phyloP scores from a whole-genome alignment of 1,140 invertebrate species.

The Hyles vespertilio region DNA sequence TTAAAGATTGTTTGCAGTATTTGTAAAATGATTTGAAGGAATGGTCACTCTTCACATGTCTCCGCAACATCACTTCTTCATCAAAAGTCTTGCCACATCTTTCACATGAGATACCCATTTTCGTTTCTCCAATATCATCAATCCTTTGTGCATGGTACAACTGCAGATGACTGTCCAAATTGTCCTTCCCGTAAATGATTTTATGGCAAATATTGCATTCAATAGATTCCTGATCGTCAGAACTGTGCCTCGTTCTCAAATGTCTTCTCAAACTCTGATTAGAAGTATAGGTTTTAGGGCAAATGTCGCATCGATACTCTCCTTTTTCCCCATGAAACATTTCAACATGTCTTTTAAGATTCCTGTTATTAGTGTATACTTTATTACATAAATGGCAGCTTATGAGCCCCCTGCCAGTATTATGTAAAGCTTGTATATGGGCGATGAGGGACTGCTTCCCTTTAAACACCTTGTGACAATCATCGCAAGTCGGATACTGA shows the following conservation, averaged over 20 bases:
- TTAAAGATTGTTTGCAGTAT: slow-evolving; percentile 43
- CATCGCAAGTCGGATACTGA: slow-evolving; percentile 39
- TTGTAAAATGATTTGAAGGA: slow-evolving; percentile 51
- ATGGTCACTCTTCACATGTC: slow-evolving; percentile 48
- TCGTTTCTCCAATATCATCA: slow-evolving; percentile 6
- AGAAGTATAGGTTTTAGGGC: slow-evolving; percentile 52
- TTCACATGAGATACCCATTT: slow-evolving; percentile 25
- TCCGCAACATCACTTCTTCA: slow-evolving; percentile 33
- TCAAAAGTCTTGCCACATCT: slow-evolving; percentile 32
- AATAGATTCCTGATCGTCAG: slow-evolving; percentile 17
- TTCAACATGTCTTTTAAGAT: slow-evolving; percentile 46
- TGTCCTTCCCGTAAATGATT: slow-evolving; percentile 27
- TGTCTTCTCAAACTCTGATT: slow-evolving; percentile 53
- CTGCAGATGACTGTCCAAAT: slow-evolving; percentile 27
- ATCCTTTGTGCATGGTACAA: slow-evolving; percentile 18
- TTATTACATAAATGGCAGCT: slow-evolving; percentile 49
- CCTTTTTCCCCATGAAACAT: slow-evolving; percentile 41
- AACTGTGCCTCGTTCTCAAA: slow-evolving; percentile 24
- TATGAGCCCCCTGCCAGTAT: slow-evolving; percentile 16
- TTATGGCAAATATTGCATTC: slow-evolving; percentile 32
- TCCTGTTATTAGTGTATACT: slow-evolving; percentile 42
- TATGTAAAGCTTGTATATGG: slow-evolving; percentile 41
- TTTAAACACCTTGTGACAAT: slow-evolving; percentile 45
- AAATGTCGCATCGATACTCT: slow-evolving; percentile 41
- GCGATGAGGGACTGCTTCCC: slow-evolving; percentile 35